These are phyloP conservation scores for Pomacea canaliculata DNA, from an alignment of 2,888 invertebrate genomes.

Conservation along the genomic window DNA sequence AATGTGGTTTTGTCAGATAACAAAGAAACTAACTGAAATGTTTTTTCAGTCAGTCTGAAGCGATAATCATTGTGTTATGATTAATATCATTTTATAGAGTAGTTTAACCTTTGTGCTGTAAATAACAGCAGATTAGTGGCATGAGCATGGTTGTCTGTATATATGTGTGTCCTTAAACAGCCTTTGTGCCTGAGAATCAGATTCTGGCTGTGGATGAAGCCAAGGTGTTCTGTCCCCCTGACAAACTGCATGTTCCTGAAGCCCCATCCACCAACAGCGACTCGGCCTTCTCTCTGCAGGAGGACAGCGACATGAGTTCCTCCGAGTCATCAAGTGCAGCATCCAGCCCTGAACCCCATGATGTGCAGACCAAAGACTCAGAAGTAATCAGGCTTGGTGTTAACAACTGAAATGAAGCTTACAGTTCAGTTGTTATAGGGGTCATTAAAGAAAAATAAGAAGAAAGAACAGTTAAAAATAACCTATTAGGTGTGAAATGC, in stretches of 20 bases:
- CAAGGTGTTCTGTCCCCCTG: slow-evolving; percentile 88
- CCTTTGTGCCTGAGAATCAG: slow-evolving; percentile 62
- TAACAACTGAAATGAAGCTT: no score
- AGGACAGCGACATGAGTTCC: slow-evolving; percentile 61
- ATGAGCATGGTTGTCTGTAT: neutral
- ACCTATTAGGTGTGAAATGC: no score
- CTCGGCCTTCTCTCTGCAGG: slow-evolving; percentile 67
- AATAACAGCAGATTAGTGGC: neutral
- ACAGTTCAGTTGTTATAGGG: no score
- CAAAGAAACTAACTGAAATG: no score
- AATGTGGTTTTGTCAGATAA: no score
- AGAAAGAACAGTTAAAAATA: no score
- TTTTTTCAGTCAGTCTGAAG: no score
- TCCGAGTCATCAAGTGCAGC: slow-evolving; percentile 57
- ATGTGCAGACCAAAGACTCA: slow-evolving; percentile 20
- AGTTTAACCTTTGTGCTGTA: no score
- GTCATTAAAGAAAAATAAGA: no score
- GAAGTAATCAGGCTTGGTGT: slow-evolving; percentile 19
- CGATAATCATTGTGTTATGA: no score
- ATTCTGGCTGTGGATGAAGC: slow-evolving; percentile 65
- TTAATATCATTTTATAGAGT: no score
- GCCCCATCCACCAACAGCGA: slow-evolving; percentile 64
- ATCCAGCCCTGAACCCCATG: slow-evolving; percentile 42
- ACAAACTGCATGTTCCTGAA: slow-evolving; percentile 86
- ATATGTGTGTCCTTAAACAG: slow-evolving; percentile 37